A percentile compares a stretch with the other conserved stretches of the same genome.
Conservation (phyloP, 2,797 vertebrate genomes). For the Coregonus ussuriensis region DNA sequence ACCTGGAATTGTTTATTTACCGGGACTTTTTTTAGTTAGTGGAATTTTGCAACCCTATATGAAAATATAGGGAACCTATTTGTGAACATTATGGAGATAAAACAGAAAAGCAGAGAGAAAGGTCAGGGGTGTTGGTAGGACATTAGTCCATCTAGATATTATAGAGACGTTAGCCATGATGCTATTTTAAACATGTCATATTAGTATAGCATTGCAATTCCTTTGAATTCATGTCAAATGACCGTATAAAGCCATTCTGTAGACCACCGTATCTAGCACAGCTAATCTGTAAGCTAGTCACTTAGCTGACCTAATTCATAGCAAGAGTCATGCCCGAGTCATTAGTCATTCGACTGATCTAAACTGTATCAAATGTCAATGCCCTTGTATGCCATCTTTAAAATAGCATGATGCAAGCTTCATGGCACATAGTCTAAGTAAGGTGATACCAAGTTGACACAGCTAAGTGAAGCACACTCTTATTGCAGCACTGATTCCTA, state of each 20-base stretch:
- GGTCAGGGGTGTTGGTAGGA: not conserved
- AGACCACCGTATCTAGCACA: constrained; percentile 15
- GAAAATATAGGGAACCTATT: not conserved
- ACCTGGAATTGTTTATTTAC: not conserved
- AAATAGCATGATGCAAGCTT: constrained; percentile 30
- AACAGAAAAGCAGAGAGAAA: constrained; percentile 17
- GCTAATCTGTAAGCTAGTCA: constrained; percentile 37
- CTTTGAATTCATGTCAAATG: constrained; percentile 48
- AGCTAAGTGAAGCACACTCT: constrained; percentile 28
- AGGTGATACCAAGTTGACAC: constrained; percentile 36
- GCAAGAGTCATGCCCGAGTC: constrained; percentile 38
- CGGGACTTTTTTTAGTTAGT: not conserved
- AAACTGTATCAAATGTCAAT: constrained; percentile 28
- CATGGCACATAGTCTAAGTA: constrained; percentile 31
- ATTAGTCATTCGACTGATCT: constrained; percentile 54
- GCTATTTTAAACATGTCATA: constrained; percentile 31
- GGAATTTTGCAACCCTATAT: not conserved
- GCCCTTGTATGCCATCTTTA: constrained; percentile 7
- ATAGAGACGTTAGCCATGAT: constrained; percentile 13
- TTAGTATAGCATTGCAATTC: constrained; percentile 26
- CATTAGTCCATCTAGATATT: constrained; percentile 30
- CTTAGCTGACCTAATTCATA: constrained; percentile 46
- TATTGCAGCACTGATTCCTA: constrained; percentile 38
- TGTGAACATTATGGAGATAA: not conserved
- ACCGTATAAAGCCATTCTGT: constrained; percentile 36